A percentile compares a stretch with the other conserved stretches of the same genome.
Conservation (phyloP, 2,797 vertebrate species). For the Morus bassanus region DNA sequence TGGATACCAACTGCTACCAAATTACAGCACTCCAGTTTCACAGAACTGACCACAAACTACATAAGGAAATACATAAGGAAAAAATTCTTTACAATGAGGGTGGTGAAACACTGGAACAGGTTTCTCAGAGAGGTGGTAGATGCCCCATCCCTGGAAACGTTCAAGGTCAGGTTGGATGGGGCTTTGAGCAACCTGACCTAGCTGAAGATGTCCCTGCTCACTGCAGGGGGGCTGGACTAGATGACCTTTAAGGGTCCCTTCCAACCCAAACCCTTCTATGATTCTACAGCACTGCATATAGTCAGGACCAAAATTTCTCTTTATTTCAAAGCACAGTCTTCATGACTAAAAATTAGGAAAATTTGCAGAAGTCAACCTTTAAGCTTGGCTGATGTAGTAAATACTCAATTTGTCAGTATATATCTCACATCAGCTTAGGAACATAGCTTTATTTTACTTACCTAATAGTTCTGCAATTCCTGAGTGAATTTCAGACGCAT, state of each 20-base stretch:
- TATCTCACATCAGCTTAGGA: not conserved
- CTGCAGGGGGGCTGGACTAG: too few relatives aligned
- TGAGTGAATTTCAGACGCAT: constrained; percentile 89
- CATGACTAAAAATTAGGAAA: not conserved
- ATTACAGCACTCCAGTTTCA: not conserved
- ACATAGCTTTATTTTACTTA: constrained; percentile 63
- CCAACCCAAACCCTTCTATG: too few relatives aligned
- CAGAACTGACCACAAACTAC: not conserved
- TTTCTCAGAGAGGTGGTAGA: too few relatives aligned
- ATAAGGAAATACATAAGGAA: too few relatives aligned
- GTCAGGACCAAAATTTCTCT: not conserved
- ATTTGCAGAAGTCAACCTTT: not conserved
- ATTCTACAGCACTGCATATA: not conserved
- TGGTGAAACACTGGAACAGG: too few relatives aligned
- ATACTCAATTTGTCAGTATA: not conserved
- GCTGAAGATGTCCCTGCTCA: too few relatives aligned
- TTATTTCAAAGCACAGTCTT: not conserved
- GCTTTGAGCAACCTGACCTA: too few relatives aligned
- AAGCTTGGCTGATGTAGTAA: not conserved
- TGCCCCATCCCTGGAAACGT: too few relatives aligned
- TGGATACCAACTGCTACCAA: not conserved
- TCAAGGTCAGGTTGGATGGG: too few relatives aligned
- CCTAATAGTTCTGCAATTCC: constrained; percentile 93
- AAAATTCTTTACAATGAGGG: too few relatives aligned
- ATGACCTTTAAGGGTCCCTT: too few relatives aligned